These are phyloP conservation scores for Ophioderma brevispina DNA, from an alignment of 35 echinoderm and acorn worm genomes.

Conservation along the genomic window DNA sequence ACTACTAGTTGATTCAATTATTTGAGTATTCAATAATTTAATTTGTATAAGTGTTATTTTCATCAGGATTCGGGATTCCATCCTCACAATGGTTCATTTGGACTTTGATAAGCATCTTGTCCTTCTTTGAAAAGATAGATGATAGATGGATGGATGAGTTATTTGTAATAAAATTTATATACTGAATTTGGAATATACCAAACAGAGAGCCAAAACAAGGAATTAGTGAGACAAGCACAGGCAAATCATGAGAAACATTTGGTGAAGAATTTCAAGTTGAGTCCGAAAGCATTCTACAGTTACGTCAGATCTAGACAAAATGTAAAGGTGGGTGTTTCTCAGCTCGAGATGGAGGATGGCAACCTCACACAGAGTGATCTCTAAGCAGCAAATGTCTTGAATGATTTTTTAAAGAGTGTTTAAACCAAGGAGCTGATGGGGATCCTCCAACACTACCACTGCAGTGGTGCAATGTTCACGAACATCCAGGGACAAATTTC, in stretches of 20 bases:
- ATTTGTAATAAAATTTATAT: too few relatives aligned
- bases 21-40: too few relatives aligned
- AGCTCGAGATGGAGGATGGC: not conserved
- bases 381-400: slow-evolving; percentile 1
- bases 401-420: not conserved
- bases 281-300: slow-evolving; percentile 31
- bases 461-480: not conserved
- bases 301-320: slow-evolving; percentile 29
- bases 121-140: too few relatives aligned
- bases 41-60: too few relatives aligned
- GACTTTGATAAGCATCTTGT: too few relatives aligned
- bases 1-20: too few relatives aligned
- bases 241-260: slow-evolving; percentile 13
- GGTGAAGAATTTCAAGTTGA: slow-evolving; percentile 13
- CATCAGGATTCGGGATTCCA: too few relatives aligned
- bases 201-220: not conserved
- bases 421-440: slow-evolving; percentile 1
- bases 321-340: slow-evolving; percentile 28
- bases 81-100: too few relatives aligned
- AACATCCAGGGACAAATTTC: not conserved
- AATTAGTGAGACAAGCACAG: slow-evolving; percentile 6
- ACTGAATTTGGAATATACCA: not conserved
- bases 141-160: too few relatives aligned
- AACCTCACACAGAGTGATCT: not conserved
- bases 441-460: not conserved